phyloP scores from a whole-genome alignment of 2,888 invertebrate genomes.

The Chorisops tibialis region DNA sequence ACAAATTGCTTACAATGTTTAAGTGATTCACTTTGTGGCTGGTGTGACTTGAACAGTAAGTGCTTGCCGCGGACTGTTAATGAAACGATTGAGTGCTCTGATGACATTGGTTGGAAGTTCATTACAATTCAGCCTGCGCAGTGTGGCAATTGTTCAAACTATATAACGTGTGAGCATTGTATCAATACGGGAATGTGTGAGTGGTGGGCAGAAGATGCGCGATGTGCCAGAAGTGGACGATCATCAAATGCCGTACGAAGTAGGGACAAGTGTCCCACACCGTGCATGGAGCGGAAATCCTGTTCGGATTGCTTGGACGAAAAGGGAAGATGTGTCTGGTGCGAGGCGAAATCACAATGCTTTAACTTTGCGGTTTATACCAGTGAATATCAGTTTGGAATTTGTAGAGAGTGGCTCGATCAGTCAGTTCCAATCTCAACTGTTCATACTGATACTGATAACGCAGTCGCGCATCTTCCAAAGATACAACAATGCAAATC shows the following conservation, averaged over 20 bases:
- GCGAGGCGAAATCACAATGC: conserved; percentile 86
- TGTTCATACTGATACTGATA: conserved; percentile 29
- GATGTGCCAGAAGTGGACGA: conserved; percentile 77
- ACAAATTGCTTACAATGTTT: conserved; percentile 84
- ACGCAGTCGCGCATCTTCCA: conserved; percentile 39
- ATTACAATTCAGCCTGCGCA: conserved; percentile 76
- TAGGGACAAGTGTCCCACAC: conserved; percentile 68
- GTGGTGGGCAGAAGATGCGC: conserved; percentile 88
- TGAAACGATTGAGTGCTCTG: conserved; percentile 61
- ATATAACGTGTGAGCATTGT: conserved; percentile 84
- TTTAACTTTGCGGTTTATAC: conserved; percentile 95
- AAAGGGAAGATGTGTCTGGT: conserved; percentile 90
- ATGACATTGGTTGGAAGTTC: conserved; percentile 68
- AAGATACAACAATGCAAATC: conserved; percentile 73
- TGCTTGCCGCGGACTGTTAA: conserved; percentile 68
- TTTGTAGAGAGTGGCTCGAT: conserved; percentile 91
- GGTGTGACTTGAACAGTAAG: conserved; percentile 77
- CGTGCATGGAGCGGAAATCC: conserved; percentile 73
- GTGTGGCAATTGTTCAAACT: conserved; percentile 85
- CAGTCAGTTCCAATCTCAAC: conserved; percentile 59
- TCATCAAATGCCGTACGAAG: conserved; percentile 64
- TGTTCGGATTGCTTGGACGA: conserved; percentile 82
- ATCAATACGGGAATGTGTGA: conserved; percentile 76
- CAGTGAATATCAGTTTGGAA: conserved; percentile 88
- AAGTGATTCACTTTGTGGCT: conserved; percentile 84